Evolutionary conservation across 2,113 vertebrate species (phyloP), one percentile per base, ranked within the genome.

Genomic region (Alouatta palliata): DNA sequence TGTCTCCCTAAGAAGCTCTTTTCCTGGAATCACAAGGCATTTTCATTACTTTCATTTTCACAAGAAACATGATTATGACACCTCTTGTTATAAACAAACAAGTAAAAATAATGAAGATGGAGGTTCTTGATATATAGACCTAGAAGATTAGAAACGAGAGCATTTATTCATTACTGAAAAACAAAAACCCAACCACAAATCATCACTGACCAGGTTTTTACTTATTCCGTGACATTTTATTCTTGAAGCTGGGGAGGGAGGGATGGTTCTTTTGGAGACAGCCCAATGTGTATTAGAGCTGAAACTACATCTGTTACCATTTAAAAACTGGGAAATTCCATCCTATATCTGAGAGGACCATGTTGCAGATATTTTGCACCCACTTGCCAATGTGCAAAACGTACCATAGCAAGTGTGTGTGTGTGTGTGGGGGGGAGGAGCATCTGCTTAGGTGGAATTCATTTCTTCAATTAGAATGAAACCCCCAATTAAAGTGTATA

Each of bases 21-120:
- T 98, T 98, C 97, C 98, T 98, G 98, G 98, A 98, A 98, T 98
- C 98, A 97, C 96, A 88, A 97, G 97, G 83, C 71, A 83, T 95
- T 97, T 98, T 98, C 97, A 98, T 98, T 97, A 92, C 97, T 97
- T 97, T 98, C 95, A 93, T 98, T 97, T 98, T 97, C 98, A 97
- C 96, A 96, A 98, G 95, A 97, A 90, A 97, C 97, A 95, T 97
- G 98, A 98, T 97, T 97, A 98, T 98, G 97, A 91, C 70, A 97
- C 93, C 97, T 97, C 94, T 96, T 87, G 88, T 85, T 97, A 98
- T 98, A 97, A 97, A 97, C 96, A 92, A 95, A 64, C 94, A 90
- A 94, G 95, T 95, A 95, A 84, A 98, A 95, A 80, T 73, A 94
- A 87, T 40, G 75, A 96, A 90, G 85, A 61, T 81, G 84, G n/a